These are phyloP conservation scores for Drosophila sordidapex DNA, from an alignment of 2,888 invertebrate species.

Conservation along the genomic window DNA sequence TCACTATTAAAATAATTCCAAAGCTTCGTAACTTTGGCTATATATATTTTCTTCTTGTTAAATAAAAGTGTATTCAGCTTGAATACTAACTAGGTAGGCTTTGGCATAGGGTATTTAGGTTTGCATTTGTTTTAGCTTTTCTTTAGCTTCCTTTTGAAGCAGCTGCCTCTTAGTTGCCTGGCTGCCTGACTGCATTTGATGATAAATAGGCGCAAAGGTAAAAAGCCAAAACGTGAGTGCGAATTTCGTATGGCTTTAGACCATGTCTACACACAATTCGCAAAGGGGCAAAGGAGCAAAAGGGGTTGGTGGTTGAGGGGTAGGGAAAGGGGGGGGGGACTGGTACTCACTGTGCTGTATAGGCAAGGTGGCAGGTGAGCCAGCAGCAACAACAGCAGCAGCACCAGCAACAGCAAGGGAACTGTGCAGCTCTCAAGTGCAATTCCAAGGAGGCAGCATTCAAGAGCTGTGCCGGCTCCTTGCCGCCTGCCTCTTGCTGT, in stretches of 20 bases:
- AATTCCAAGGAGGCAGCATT: slow-evolving; percentile 63
- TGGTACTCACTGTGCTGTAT: slow-evolving; percentile 39
- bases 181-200: slow-evolving; percentile 65
- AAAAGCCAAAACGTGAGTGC: slow-evolving; percentile 78
- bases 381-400: background rate
- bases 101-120: slow-evolving; percentile 27
- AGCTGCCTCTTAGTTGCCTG: slow-evolving; percentile 53
- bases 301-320: background rate
- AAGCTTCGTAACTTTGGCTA: background rate
- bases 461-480: slow-evolving; percentile 55
- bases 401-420: slow-evolving; percentile 36
- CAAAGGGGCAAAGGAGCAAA: slow-evolving; percentile 12
- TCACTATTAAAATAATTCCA: background rate
- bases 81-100: background rate
- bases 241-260: slow-evolving; percentile 67
- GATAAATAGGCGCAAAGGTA: slow-evolving; percentile 79
- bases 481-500: slow-evolving; percentile 20
- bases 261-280: slow-evolving; percentile 51
- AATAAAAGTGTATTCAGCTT: background rate
- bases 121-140: slow-evolving; percentile 21
- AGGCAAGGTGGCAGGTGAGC: slow-evolving; percentile 51
- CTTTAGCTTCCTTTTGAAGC: slow-evolving; percentile 58
- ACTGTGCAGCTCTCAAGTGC: slow-evolving; percentile 71
- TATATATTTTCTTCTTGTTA: background rate
- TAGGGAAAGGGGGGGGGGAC: background rate